Conservation (phyloP, 2,113 vertebrate species). For the Malurus melanocephalus region DNA sequence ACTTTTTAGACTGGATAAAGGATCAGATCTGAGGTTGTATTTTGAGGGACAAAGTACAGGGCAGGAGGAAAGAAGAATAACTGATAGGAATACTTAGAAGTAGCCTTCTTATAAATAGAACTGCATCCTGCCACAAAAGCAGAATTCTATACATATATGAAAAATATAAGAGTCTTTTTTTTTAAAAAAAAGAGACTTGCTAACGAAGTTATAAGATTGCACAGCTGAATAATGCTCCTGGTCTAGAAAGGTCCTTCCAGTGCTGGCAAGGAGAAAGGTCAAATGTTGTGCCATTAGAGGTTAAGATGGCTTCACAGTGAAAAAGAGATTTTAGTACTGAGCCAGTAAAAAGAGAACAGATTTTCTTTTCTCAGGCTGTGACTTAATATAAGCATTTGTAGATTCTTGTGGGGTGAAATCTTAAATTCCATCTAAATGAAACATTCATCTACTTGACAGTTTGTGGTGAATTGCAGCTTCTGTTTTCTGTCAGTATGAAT, state of each 20-base stretch:
- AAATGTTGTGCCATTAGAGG: constrained; percentile 8
- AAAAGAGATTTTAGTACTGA: constrained; percentile 23
- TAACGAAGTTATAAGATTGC: background rate
- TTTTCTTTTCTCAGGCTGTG: constrained; percentile 52
- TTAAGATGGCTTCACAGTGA: constrained; percentile 15
- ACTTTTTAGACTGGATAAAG: background rate
- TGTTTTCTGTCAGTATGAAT: constrained; percentile 75
- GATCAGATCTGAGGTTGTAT: background rate
- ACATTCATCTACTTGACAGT: constrained; percentile 71
- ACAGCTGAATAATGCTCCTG: background rate
- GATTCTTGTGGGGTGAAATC: constrained; percentile 65
- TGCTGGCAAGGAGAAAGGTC: background rate
- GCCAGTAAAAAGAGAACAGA: constrained; percentile 21
- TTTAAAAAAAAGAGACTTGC: background rate
- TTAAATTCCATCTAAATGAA: constrained; percentile 73
- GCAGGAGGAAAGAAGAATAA: background rate
- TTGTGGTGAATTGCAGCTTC: constrained; percentile 72
- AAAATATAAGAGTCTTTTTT: no score
- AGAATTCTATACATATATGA: background rate
- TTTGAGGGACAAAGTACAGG: background rate
- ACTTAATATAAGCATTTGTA: constrained; percentile 52
- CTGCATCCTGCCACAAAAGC: background rate
- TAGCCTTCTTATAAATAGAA: background rate
- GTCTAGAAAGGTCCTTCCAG: background rate
- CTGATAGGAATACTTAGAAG: background rate